A percentile compares a stretch with the other conserved stretches of the same genome.
phyloP scores from a whole-genome alignment of 2,888 invertebrate genomes.

The Nemapogon koenigi region DNA sequence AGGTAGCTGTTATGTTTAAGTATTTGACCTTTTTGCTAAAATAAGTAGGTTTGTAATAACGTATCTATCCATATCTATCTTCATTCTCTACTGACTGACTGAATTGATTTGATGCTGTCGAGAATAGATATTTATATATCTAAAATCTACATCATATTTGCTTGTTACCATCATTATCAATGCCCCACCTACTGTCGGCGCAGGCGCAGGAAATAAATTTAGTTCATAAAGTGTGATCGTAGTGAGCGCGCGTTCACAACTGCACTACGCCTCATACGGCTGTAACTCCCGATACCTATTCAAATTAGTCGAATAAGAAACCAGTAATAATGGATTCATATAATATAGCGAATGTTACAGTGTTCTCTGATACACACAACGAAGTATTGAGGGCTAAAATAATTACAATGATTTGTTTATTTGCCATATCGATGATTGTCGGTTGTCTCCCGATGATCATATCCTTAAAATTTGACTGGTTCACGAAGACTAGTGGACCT shows the following conservation, averaged over 20 bases:
- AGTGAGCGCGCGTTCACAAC: slow-evolving; percentile 1
- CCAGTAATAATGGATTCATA: too few species aligned
- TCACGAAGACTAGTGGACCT: slow-evolving; percentile 38
- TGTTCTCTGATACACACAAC: slow-evolving; percentile 23
- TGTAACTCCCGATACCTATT: too few species aligned
- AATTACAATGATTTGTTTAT: slow-evolving; percentile 80
- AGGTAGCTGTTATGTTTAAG: too few species aligned
- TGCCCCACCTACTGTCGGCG: slow-evolving; percentile 7
- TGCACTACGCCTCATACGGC: too few species aligned
- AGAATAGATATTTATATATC: too few species aligned
- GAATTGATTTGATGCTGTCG: too few species aligned
- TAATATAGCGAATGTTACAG: slow-evolving; percentile 1
- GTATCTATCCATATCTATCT: too few species aligned
- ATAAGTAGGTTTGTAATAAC: too few species aligned
- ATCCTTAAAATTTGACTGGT: slow-evolving; percentile 71
- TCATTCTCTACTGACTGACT: too few species aligned
- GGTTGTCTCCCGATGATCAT: slow-evolving; percentile 79
- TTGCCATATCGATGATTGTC: slow-evolving; percentile 75
- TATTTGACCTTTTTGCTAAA: too few species aligned
- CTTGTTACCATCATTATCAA: slow-evolving; percentile 5
- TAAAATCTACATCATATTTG: too few species aligned
- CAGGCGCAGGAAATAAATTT: slow-evolving; percentile 8
- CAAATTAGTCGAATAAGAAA: too few species aligned
- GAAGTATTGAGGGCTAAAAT: slow-evolving; percentile 74
- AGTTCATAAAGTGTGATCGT: slow-evolving; percentile 3